Conservation (phyloP, 2,797 vertebrate genomes). For the Molossus alvarezi region DNA sequence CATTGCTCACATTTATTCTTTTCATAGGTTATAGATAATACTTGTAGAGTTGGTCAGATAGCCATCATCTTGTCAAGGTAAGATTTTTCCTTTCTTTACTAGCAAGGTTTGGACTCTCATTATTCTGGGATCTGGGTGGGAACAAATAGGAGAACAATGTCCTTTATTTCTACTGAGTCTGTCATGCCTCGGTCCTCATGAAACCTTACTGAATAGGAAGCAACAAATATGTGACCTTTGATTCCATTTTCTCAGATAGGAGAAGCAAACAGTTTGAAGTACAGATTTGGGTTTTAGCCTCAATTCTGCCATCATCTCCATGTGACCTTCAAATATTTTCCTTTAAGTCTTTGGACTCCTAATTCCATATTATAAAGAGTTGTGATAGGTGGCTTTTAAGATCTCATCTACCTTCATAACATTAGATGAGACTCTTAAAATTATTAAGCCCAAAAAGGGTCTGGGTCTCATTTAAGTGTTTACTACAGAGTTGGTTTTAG, state of each 20-base stretch:
- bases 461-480: slow-evolving; percentile 38
- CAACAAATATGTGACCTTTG: background rate
- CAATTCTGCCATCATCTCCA: background rate
- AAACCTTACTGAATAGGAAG: slow-evolving; percentile 7
- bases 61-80: slow-evolving; percentile 92
- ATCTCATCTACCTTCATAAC: slow-evolving; percentile 55
- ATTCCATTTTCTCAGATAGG: slow-evolving; percentile 5
- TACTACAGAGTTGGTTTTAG: slow-evolving; percentile 22
- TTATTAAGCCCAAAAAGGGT: background rate
- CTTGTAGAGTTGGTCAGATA: slow-evolving; percentile 82
- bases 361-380: slow-evolving; percentile 40
- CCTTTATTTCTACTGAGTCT: slow-evolving; percentile 9
- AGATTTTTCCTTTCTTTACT: slow-evolving; percentile 74
- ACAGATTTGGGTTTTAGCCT: slow-evolving; percentile 36
- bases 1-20: slow-evolving; percentile 64
- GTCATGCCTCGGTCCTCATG: background rate
- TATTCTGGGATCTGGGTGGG: background rate
- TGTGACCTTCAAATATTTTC: slow-evolving; percentile 36
- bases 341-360: slow-evolving; percentile 52
- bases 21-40: slow-evolving; percentile 88
- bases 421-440: background rate
- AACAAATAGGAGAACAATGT: slow-evolving; percentile 1
- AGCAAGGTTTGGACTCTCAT: background rate
- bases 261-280: slow-evolving; percentile 52
- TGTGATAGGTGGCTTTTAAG: slow-evolving; percentile 8